phyloP scores from a whole-genome alignment of 2,113 vertebrate genomes.

The Brachypodius melanocephalos region DNA sequence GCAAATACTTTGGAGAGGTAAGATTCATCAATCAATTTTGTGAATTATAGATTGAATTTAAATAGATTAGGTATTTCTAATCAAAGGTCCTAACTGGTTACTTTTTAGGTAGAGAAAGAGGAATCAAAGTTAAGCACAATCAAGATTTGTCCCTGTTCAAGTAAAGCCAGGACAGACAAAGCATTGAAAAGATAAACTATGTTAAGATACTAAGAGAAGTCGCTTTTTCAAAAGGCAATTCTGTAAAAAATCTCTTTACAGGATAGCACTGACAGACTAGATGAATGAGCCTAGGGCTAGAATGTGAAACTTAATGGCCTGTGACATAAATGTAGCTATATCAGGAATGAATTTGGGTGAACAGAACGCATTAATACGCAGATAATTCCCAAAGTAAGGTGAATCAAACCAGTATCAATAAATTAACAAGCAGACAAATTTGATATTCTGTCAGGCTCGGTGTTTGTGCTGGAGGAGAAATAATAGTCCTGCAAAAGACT shows the following conservation, averaged over 20 bases:
- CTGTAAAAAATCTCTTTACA: background rate
- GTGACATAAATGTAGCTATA: background rate
- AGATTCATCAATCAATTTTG: background rate
- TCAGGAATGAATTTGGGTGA: background rate
- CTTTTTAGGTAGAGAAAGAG: background rate
- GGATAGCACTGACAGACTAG: background rate
- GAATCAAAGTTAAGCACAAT: background rate
- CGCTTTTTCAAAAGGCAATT: background rate
- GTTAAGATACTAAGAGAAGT: background rate
- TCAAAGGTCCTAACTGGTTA: background rate
- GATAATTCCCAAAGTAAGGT: background rate
- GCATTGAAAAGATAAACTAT: background rate
- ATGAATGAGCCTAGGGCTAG: background rate
- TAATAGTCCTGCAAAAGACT: background rate
- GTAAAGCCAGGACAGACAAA: background rate
- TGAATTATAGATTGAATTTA: background rate
- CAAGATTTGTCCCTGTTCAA: background rate
- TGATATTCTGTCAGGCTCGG: background rate
- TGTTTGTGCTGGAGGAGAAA: background rate
- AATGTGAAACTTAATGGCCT: slow-evolving; percentile 33
- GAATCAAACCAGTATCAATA: background rate
- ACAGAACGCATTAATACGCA: background rate
- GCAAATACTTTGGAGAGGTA: background rate
- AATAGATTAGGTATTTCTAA: background rate
- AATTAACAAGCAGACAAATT: background rate